Percentiles rank a stretch among this genome's conserved stretches.
Conservation (phyloP, 2,797 vertebrate species). For the Anabacerthia variegaticeps region DNA sequence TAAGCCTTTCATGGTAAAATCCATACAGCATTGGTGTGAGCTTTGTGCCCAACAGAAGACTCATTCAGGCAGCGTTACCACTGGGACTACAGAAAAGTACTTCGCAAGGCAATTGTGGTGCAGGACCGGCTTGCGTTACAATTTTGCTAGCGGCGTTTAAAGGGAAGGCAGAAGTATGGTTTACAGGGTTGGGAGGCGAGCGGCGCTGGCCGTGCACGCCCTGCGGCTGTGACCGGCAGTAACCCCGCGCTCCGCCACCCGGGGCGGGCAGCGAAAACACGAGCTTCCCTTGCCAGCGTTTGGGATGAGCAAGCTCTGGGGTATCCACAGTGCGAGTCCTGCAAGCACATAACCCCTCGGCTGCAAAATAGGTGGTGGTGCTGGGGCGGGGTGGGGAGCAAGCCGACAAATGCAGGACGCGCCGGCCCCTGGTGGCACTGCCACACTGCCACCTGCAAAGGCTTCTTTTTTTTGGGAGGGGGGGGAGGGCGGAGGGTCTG, state of each 20-base stretch:
- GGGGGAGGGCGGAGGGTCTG: too few relatives aligned
- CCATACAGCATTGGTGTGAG: not conserved
- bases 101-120: not conserved
- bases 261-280: not conserved
- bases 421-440: too few relatives aligned
- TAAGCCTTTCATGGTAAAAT: not conserved
- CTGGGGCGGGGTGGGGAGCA: not conserved
- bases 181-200: not conserved
- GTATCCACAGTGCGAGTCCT: not conserved
- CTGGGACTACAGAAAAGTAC: not conserved
- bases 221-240: constrained; percentile 67
- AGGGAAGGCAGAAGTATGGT: not conserved
- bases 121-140: not conserved
- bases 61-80: not conserved
- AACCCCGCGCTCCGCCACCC: constrained; percentile 53
- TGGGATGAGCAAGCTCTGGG: not conserved
- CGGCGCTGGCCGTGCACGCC: not conserved
- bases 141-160: not conserved
- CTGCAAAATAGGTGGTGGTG: not conserved
- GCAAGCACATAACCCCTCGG: not conserved
- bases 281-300: not conserved
- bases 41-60: not conserved
- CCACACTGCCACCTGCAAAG: too few relatives aligned
- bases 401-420: rapidly evolving
- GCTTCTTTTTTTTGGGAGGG: too few relatives aligned